Percentiles rank a stretch among this genome's conserved stretches.
Evolutionary conservation across 2,888 invertebrate species (phyloP).

Genomic region (Noctua pronuba): DNA sequence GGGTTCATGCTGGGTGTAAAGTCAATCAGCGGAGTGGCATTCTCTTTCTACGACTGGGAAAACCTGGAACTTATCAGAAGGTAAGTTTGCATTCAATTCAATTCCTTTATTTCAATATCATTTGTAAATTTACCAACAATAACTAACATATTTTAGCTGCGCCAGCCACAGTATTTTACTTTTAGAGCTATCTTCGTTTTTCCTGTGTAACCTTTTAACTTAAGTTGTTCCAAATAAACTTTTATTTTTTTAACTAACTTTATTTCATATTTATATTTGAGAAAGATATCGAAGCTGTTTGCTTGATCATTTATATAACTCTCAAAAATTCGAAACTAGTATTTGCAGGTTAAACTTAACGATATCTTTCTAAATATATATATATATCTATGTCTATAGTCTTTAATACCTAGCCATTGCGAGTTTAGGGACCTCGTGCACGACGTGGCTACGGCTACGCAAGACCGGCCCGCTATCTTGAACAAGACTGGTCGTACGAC

Average conservation of each 20-base stretch:
- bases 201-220: no score
- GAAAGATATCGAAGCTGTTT: background rate
- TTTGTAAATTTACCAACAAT: background rate
- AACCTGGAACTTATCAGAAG: conserved; percentile 95
- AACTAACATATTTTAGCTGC: background rate
- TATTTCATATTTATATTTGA: background rate
- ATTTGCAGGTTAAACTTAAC: background rate
- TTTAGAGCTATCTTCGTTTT: no score
- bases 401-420: background rate
- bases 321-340: background rate
- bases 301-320: background rate
- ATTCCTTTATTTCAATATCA: no score
- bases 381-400: no score
- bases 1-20: conserved; percentile 97
- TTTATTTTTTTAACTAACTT: no score
- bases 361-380: no score
- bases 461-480: background rate
- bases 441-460: background rate
- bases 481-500: background rate
- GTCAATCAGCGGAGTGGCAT: conserved; percentile 97
- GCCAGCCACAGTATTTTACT: no score
- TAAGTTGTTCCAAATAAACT: no score
- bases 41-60: conserved; percentile 99
- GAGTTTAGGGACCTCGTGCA: background rate
- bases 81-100: conserved; percentile 72